These are phyloP conservation scores for Caenorhabditis parvicauda DNA, from an alignment of 2,888 invertebrate genomes.

Conservation along the genomic window DNA sequence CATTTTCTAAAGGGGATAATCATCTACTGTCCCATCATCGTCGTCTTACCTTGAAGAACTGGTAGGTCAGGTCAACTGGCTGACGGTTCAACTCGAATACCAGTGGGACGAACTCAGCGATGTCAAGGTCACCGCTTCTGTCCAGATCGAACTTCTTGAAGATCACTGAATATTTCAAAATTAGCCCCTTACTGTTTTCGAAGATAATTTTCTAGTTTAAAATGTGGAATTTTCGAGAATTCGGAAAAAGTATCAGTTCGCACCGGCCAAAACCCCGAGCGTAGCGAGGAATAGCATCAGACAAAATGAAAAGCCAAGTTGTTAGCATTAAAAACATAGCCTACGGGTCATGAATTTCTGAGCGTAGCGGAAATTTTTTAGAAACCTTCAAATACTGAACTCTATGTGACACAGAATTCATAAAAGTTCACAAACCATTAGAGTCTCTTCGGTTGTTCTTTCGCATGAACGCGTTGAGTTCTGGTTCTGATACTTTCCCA, in stretches of 20 bases:
- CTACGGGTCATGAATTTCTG: too few relatives aligned
- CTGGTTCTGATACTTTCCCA: conserved; percentile 14
- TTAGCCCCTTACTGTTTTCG: too few relatives aligned
- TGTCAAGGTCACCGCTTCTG: conserved; percentile 40
- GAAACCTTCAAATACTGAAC: too few relatives aligned
- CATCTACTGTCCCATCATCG: not conserved
- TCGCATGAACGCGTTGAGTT: too few relatives aligned
- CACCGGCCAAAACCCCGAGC: too few relatives aligned
- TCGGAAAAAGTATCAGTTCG: too few relatives aligned
- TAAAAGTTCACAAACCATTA: too few relatives aligned
- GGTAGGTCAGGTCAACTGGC: conserved; percentile 44
- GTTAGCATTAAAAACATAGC: too few relatives aligned
- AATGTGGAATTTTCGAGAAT: not conserved
- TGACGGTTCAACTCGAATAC: conserved; percentile 49
- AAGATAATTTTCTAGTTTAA: not conserved
- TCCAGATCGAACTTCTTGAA: conserved; percentile 46
- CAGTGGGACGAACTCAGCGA: conserved; percentile 56
- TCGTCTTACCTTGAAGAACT: conserved; percentile 37
- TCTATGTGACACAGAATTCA: too few relatives aligned
- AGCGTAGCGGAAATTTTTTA: too few relatives aligned
- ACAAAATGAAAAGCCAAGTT: too few relatives aligned
- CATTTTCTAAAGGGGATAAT: conserved; percentile 30
- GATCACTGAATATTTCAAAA: conserved; percentile 22
- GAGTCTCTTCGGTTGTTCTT: conserved; percentile 21
- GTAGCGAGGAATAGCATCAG: too few relatives aligned